Percentiles rank a stretch among this genome's conserved stretches.
phyloP scores from a whole-genome alignment of 2,888 invertebrate genomes.

The Archips crataeganus region DNA sequence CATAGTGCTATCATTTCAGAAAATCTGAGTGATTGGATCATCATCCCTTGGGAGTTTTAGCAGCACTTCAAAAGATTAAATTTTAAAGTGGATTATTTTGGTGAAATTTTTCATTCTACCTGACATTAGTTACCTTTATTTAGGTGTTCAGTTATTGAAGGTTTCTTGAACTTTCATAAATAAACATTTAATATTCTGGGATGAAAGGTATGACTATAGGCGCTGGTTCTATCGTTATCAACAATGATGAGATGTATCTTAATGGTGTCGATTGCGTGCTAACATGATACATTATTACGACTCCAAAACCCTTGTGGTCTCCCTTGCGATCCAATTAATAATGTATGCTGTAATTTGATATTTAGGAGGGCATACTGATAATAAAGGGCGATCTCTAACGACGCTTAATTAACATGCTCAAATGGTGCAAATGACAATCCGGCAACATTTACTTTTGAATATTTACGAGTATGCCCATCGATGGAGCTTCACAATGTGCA shows the following conservation, averaged over 20 bases:
- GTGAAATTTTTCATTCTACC: not conserved
- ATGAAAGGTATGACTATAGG: not conserved
- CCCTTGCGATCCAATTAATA: not conserved
- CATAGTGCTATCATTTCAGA: not conserved
- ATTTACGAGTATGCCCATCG: not conserved
- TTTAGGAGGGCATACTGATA: not conserved
- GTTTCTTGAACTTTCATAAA: too few relatives aligned
- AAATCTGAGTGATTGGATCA: not conserved
- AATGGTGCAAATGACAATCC: not conserved
- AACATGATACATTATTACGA: constrained; percentile 8
- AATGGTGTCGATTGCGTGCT: constrained; percentile 2
- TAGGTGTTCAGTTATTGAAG: too few relatives aligned
- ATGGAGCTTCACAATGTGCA: not conserved
- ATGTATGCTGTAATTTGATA: constrained; percentile 6
- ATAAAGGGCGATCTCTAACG: constrained; percentile 1
- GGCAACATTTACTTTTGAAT: not conserved
- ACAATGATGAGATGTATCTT: constrained; percentile 5
- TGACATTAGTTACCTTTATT: too few relatives aligned
- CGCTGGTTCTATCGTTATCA: not conserved
- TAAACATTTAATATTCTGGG: not conserved
- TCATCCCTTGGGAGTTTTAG: not conserved
- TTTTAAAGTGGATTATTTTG: not conserved
- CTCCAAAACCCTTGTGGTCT: not conserved
- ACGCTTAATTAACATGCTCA: constrained; percentile 1
- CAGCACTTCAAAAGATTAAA: not conserved